Conservation (phyloP, 2,113 vertebrate species). For the Myotis yumanensis region DNA sequence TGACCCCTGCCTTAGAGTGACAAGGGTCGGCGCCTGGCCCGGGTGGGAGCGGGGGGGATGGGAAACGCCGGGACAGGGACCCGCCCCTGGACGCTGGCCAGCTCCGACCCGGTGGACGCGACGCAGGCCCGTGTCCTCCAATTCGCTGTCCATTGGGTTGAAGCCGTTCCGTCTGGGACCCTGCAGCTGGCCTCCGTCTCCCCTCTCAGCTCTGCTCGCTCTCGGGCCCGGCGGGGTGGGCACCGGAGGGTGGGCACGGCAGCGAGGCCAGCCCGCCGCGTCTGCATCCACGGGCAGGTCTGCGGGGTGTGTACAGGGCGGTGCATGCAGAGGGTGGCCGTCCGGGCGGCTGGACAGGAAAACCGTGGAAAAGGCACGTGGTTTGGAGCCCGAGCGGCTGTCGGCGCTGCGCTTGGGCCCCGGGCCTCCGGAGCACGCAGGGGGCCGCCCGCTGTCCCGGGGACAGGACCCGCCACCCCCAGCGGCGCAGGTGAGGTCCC, state of each 20-base stretch:
- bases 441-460: neutral
- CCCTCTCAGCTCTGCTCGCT: neutral
- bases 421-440: neutral
- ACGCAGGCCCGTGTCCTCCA: rapidly evolving
- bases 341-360: conserved; percentile 72
- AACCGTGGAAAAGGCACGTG: conserved; percentile 87
- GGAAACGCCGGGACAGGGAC: neutral
- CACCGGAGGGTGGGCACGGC: no score
- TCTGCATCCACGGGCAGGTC: neutral
- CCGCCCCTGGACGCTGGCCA: neutral
- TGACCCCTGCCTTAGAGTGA: neutral
- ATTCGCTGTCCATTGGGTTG: rapidly evolving
- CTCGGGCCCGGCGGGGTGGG: neutral
- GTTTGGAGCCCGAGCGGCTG: conserved; percentile 78
- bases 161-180: neutral
- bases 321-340: conserved; percentile 82
- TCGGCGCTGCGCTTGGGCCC: conserved; percentile 76
- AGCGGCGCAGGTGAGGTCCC: neutral
- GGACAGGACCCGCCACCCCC: neutral
- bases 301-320: neutral
- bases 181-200: rapidly evolving
- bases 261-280: neutral
- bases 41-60: no score
- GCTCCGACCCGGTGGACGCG: no score
- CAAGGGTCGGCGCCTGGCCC: neutral